These are phyloP conservation scores for Napeogenes sylphis DNA, from an alignment of 2,888 invertebrate species.

Conservation along the genomic window DNA sequence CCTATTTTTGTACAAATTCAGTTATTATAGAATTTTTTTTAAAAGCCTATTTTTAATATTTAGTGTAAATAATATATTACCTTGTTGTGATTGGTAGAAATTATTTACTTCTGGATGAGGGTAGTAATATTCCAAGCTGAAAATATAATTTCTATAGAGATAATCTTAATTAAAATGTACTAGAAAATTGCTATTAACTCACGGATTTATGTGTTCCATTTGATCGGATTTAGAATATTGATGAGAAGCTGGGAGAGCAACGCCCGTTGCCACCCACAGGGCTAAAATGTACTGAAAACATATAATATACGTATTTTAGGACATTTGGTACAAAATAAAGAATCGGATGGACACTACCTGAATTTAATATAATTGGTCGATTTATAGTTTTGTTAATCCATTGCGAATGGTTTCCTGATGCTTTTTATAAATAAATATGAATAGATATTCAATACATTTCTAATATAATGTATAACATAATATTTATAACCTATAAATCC, in stretches of 20 bases:
- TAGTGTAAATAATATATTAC: slow-evolving; percentile 31
- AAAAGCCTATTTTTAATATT: neutral
- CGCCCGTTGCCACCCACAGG: slow-evolving; percentile 40
- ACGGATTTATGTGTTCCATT: slow-evolving; percentile 54
- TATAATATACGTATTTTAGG: neutral
- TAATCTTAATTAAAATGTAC: neutral
- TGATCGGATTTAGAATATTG: slow-evolving; percentile 47
- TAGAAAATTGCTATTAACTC: slow-evolving; percentile 23
- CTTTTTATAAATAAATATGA: too few relatives aligned
- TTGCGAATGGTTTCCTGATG: too few relatives aligned
- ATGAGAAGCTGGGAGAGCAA: slow-evolving; percentile 48
- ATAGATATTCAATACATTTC: too few relatives aligned
- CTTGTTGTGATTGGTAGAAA: slow-evolving; percentile 58
- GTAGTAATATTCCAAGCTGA: slow-evolving; percentile 59
- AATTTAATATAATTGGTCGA: too few relatives aligned
- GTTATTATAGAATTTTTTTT: neutral
- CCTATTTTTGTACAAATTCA: neutral
- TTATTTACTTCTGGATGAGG: slow-evolving; percentile 50
- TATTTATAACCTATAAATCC: too few relatives aligned
- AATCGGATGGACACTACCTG: too few relatives aligned
- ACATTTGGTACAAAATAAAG: too few relatives aligned
- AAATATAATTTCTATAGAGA: slow-evolving; percentile 30
- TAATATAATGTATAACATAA: too few relatives aligned
- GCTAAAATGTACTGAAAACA: slow-evolving; percentile 46
- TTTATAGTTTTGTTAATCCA: too few relatives aligned